A percentile compares a stretch with the other conserved stretches of the same genome.
Evolutionary conservation across 1,140 invertebrate genomes (phyloP).

Genomic region (Camponotus vicinus): DNA sequence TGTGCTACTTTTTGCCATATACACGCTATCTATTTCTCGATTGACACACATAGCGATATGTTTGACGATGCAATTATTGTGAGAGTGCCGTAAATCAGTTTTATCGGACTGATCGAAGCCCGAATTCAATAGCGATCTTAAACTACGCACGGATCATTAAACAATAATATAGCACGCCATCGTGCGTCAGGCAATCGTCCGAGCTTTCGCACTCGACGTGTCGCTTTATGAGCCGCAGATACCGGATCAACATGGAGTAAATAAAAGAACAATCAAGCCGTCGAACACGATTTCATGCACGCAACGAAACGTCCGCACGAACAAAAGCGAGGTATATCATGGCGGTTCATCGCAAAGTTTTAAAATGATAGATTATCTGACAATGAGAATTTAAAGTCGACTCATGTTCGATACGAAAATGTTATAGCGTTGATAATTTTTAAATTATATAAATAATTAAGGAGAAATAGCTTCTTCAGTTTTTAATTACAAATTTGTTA

Average conservation of each 20-base stretch:
- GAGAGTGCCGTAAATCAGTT: slow-evolving; percentile 41
- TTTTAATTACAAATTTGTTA: not conserved
- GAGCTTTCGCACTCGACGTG: slow-evolving; percentile 50
- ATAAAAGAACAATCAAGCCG: slow-evolving; percentile 44
- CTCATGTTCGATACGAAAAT: not conserved
- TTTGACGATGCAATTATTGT: slow-evolving; percentile 33
- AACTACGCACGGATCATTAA: slow-evolving; percentile 34
- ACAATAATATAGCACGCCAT: slow-evolving; percentile 31
- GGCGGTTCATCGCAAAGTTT: not conserved
- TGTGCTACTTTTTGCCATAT: not conserved
- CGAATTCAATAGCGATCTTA: slow-evolving; percentile 47
- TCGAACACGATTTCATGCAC: slow-evolving; percentile 28
- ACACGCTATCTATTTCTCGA: not conserved
- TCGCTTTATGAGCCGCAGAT: slow-evolving; percentile 54
- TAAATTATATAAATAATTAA: not conserved
- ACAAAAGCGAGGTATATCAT: not conserved
- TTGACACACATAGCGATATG: slow-evolving; percentile 10
- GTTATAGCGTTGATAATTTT: not conserved
- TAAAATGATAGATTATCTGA: not conserved
- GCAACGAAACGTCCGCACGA: not conserved
- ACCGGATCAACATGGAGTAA: slow-evolving; percentile 24
- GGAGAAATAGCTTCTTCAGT: not conserved
- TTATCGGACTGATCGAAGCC: slow-evolving; percentile 20
- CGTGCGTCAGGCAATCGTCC: slow-evolving; percentile 51
- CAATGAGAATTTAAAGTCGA: not conserved